Conservation (phyloP, 2,797 vertebrate species). For the Fratercula arctica region DNA sequence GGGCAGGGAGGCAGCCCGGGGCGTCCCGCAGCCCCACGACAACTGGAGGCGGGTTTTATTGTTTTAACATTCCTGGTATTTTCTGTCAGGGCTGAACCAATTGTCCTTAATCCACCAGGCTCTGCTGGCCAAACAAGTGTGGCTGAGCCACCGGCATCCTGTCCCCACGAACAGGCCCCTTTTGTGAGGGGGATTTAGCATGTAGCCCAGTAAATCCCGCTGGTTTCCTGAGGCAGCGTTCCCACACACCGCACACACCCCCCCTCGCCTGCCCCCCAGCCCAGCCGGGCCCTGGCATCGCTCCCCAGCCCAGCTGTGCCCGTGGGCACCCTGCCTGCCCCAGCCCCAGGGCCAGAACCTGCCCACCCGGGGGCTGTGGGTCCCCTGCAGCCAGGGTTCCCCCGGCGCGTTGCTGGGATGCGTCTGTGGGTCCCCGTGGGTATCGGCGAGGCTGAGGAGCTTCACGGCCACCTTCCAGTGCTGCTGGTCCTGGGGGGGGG, state of each 20-base stretch:
- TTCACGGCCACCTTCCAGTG: rapidly evolving
- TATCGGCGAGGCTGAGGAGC: neutral
- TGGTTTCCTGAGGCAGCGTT: constrained; percentile 74
- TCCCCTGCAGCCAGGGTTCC: neutral
- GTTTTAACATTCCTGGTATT: constrained; percentile 78
- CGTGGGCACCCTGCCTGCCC: neutral
- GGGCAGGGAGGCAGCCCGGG: neutral
- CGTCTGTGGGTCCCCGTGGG: neutral
- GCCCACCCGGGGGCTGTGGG: neutral
- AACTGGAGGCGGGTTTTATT: constrained; percentile 74
- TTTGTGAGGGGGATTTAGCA: constrained; percentile 75
- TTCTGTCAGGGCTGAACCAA: constrained; percentile 79
- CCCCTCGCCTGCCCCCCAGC: neutral
- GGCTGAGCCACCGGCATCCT: constrained; percentile 72
- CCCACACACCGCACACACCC: constrained; percentile 41
- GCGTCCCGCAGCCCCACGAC: neutral
- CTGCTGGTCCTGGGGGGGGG: neutral
- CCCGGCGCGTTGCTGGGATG: neutral
- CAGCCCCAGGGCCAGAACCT: neutral
- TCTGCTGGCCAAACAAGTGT: constrained; percentile 75
- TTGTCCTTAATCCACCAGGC: constrained; percentile 74
- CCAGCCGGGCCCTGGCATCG: neutral
- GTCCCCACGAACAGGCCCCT: constrained; percentile 71
- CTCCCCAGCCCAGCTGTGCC: neutral
- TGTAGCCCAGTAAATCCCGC: constrained; percentile 73